phyloP scores from a whole-genome alignment of 2,113 vertebrate species.

The Plotosus lineatus region DNA sequence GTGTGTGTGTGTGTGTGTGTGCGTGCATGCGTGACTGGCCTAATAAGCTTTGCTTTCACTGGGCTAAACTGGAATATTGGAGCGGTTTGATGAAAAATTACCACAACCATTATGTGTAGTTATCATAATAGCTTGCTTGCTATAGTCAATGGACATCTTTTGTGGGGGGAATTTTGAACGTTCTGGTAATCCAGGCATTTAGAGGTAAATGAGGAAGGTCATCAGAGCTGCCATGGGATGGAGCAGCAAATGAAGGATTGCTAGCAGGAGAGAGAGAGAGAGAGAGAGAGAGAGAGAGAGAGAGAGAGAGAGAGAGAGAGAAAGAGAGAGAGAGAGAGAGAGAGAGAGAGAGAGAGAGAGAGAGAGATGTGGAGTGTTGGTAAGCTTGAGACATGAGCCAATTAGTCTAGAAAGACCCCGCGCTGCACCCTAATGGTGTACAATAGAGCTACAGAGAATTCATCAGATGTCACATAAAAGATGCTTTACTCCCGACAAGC shows the following conservation, averaged over 20 bases:
- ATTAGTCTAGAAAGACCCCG: conserved; percentile 28
- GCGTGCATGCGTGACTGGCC: conserved; percentile 53
- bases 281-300: background rate
- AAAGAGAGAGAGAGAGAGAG: conserved; percentile 3
- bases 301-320: background rate
- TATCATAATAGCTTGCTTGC: conserved; percentile 59
- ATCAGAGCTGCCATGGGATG: conserved; percentile 21
- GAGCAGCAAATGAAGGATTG: background rate
- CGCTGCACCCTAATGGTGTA: conserved; percentile 32
- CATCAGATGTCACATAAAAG: conserved; percentile 17
- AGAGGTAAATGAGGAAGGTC: conserved; percentile 51
- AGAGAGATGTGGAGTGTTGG: background rate
- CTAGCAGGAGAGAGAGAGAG: too few relatives aligned
- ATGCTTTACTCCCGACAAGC: conserved; percentile 20
- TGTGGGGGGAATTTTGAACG: conserved; percentile 43
- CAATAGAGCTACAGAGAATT: conserved; percentile 33
- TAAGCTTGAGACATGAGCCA: conserved; percentile 3
- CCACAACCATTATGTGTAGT: conserved; percentile 53
- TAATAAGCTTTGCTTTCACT: conserved; percentile 58
- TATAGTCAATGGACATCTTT: conserved; percentile 43
- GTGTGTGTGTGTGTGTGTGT: conserved; percentile 22
- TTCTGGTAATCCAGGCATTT: conserved; percentile 48
- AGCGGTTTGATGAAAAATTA: conserved; percentile 58
- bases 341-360: background rate
- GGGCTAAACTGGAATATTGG: conserved; percentile 49